A percentile compares a stretch with the other conserved stretches of the same genome.
Conservation (phyloP, 2,797 vertebrate species). For the Muraenolepis orangiensis region DNA sequence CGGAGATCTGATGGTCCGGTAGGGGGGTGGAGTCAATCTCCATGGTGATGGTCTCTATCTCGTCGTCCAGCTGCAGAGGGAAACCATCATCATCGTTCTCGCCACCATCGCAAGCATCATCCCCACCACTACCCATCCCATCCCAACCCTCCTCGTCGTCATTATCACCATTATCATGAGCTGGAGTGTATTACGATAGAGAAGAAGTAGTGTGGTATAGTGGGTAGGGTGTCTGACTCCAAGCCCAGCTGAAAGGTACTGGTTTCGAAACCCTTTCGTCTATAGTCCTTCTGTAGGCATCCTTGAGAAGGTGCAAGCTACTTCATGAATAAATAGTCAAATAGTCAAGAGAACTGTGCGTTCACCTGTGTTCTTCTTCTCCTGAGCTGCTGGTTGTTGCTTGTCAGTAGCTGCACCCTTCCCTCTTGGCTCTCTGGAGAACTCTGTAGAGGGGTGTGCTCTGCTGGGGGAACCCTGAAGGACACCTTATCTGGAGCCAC, state of each 20-base stretch:
- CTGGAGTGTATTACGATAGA: no score
- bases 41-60: slow-evolving; percentile 69
- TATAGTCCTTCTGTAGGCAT: no score
- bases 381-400: neutral
- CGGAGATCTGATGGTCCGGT: neutral
- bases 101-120: neutral
- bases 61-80: slow-evolving; percentile 60
- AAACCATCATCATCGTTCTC: neutral
- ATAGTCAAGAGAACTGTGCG: neutral
- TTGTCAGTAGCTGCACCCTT: neutral
- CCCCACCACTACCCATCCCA: neutral
- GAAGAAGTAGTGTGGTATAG: no score
- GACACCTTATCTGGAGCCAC: neutral
- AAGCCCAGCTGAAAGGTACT: no score
- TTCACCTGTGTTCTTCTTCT: neutral
- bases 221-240: no score
- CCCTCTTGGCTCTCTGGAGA: neutral
- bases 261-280: no score
- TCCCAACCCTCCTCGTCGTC: neutral
- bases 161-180: neutral
- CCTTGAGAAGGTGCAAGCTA: no score
- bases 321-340: neutral
- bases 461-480: neutral
- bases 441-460: neutral
- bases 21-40: neutral